phyloP scores from a whole-genome alignment of 1,140 invertebrate species.

The Ceratosolen fusciceps region DNA sequence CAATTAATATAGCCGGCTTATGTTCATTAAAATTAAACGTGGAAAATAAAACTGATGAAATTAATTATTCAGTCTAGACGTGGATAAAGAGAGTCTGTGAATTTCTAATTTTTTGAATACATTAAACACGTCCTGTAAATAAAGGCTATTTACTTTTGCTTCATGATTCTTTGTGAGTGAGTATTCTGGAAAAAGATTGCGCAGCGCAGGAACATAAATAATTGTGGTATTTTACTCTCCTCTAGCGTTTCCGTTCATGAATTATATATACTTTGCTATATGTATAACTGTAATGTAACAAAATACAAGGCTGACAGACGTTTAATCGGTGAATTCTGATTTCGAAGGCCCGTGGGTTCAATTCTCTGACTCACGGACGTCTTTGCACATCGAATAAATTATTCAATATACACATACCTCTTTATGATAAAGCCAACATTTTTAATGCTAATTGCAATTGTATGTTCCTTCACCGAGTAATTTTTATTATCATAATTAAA shows the following conservation, averaged over 20 bases:
- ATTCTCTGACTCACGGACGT: background rate
- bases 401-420: background rate
- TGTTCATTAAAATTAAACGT: background rate
- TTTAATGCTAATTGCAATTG: background rate
- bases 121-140: background rate
- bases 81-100: background rate
- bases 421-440: background rate
- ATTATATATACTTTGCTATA: background rate
- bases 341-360: too few relatives aligned
- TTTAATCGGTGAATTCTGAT: background rate
- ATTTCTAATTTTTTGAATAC: background rate
- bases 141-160: background rate
- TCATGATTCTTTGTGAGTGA: background rate
- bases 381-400: background rate
- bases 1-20: background rate
- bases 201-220: background rate
- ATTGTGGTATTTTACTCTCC: background rate
- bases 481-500: too few relatives aligned
- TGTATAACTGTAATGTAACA: background rate
- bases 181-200: background rate
- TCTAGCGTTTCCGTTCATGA: background rate
- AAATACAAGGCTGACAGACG: background rate
- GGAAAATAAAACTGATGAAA: background rate
- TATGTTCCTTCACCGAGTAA: background rate
- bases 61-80: background rate